Evolutionary conservation across 2,888 invertebrate genomes (phyloP), one percentile per base, ranked within the genome.

Genomic region (Spodoptera exigua): DNA sequence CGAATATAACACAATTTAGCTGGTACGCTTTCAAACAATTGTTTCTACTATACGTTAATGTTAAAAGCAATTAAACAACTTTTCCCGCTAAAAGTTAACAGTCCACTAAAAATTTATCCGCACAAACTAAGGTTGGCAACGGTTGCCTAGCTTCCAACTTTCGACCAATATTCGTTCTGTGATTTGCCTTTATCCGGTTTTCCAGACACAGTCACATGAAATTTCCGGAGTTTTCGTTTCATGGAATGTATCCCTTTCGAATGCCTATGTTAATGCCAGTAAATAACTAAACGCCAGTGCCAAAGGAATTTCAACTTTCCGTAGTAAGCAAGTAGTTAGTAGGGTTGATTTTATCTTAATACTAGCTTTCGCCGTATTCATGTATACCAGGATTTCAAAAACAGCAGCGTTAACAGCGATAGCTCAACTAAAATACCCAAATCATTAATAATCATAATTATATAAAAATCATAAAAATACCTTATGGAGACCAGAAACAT

Each of bases 1-100:
- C 12, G 48, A 48, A 61, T 59, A 55, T 66, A 55, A 65, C 46
- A 54, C 54, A 47, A 71, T 52, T 47, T 52, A 39, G 37, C 44
- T 39, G 34, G 36, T 40, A 47, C 48, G 55, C 45, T 66, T 67
- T 67, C 39, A 56, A 55, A 45, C 40, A 66, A 68, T 41, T 72
- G 66, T 70, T 52, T 45, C 47, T 51, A 18, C 44, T 52, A 44
- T 55, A 55, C 37, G 47, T 55, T 66, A 71, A 68, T 55, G 60
- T 52, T n/a, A 40, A 67, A 70, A 64, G 58, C 47, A 64, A 67
- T 70, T 64, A 64, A 70, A 64, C 55, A 63, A 66, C 65, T 70
- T 67, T 49, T 48, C 58, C 13, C 52, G 65, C 65, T 67, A 58
- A 70, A 70, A 70, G 39, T 70, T 64, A 58, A 65, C 52, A 41